A percentile compares a stretch with the other conserved stretches of the same genome.
Conservation (phyloP, 2,113 vertebrate genomes). For the Protobothrops mucrosquamatus region DNA sequence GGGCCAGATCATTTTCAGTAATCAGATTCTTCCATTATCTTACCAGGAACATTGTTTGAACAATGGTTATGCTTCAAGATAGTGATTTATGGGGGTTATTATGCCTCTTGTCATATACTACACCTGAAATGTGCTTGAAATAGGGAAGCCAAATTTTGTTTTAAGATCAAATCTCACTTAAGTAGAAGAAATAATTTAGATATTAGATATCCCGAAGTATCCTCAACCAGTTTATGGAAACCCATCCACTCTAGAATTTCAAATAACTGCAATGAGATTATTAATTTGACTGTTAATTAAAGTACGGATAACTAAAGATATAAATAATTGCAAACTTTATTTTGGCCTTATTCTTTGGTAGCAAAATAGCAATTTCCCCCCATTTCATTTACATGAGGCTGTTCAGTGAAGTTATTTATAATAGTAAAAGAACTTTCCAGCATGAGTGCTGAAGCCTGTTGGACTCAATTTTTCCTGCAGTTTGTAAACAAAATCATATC, state of each 20-base stretch:
- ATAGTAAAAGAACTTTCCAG: neutral
- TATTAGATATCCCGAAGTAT: neutral
- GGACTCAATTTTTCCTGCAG: neutral
- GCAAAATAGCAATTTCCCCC: neutral
- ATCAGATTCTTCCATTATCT: neutral
- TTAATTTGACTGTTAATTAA: neutral
- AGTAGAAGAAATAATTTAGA: neutral
- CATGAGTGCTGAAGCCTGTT: neutral
- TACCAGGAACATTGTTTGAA: neutral
- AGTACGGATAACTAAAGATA: neutral
- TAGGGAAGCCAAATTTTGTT: neutral
- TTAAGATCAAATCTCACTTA: neutral
- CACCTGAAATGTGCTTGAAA: neutral
- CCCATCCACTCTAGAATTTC: neutral
- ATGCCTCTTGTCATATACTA: neutral
- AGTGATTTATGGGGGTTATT: neutral
- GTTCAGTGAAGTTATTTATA: neutral
- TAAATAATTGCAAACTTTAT: neutral
- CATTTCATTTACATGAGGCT: neutral
- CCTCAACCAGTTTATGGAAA: neutral
- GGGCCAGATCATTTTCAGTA: neutral
- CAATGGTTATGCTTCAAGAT: neutral
- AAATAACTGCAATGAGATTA: neutral
- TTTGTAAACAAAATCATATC: neutral
- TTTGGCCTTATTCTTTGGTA: neutral